Evolutionary conservation across 2,888 invertebrate species (phyloP), one percentile per base, ranked within the genome.

Genomic region (Brachyptera risi): DNA sequence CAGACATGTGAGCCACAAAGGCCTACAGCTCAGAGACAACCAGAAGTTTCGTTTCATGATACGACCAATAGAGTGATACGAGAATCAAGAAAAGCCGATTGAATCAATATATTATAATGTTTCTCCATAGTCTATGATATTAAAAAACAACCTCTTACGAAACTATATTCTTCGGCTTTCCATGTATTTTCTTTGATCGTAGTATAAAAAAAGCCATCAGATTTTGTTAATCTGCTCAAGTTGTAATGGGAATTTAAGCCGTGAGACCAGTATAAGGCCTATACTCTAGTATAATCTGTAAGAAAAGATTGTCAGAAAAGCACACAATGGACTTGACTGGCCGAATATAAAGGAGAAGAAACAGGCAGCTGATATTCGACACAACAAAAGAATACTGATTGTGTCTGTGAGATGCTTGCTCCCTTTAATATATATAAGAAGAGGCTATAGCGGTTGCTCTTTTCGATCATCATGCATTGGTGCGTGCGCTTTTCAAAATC

Each of bases 401-500:
- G n/a, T n/a, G n/a, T n/a, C n/a, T n/a, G n/a, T n/a, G n/a, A n/a
- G n/a, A n/a, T n/a, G n/a, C n/a, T n/a, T n/a, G 54, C 37, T 31
- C 54, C 37, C 35, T 47, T 24, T 21, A n/a, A n/a, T n/a, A n/a
- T n/a, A n/a, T n/a, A n/a, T 19, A 54, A 54, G 37, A 51, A 44
- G 19, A 21, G 24, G 49, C n/a, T n/a, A 24, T 56, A 44, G 56
- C 60, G 60, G 60, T 57, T 60, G 60, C 60, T 60, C 60, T 47
- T 37, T 61, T 57, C 49, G n/a, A n/a, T n/a, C n/a, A n/a, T n/a
- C n/a, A n/a, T n/a, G n/a, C 50, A 49, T 56, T 57, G 57, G 37
- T 61, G 59, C 62, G 49, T 54, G 59, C n/a, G n/a, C 59, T 42
- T 62, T 62, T 56, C 49, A 62, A 62, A n/a, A 59, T 62, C 47